Base-by-base conservation (phyloP, 2,113 vertebrate genomes). In the Todiramphus chloris region DNA sequence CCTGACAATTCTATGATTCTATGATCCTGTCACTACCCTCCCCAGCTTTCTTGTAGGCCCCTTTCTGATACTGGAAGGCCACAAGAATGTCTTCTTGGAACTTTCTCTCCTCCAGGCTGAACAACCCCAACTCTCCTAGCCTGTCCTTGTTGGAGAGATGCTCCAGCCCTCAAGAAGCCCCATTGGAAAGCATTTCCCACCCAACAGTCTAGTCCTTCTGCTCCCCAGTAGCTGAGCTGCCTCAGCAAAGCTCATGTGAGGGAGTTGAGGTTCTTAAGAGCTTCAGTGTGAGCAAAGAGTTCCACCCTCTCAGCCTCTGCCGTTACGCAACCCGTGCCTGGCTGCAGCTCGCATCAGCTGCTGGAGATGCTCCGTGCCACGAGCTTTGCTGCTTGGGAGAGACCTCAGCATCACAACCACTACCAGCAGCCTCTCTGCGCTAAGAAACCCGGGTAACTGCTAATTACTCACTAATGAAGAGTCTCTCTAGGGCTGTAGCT, bases 381-480 rank as follows among this genome's bases (percentile, higher is more conserved):
- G 18, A 86, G 72, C 25, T 69, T 59, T 60, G 60, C 68, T 70
- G 64, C 87, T 39, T 19, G 60, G 37, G 27, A 63, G 63, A 73
- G 39, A 28, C 39, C 53, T 79, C 4, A 0, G 69, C 12, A 39
- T 80, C 78, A 39, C 48, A 44, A 14, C 35, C 24, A 3, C 25
- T 21, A 19, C 59, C 43, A 5, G 62, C 58, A 62, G 48, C 75
- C 15, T 94, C 66, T 18, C 28, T 13, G 39, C 53, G 21, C 53
- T 72, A 37, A 74, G 64, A 89, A 58, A 69, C 53, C 76, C 48
- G 73, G 37, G 39, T 10, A 81, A 81, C 43, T 39, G 56, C 60
- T 95, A 79, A 97, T 95, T 93, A 94, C 83, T 96, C 87, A 43
- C 19, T 95, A 93, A 96, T 91, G 66, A 66, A 44, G 41, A 10